A percentile compares a stretch with the other conserved stretches of the same genome.
phyloP scores from a whole-genome alignment of 2,113 vertebrate species.

The Craseonycteris thonglongyai region DNA sequence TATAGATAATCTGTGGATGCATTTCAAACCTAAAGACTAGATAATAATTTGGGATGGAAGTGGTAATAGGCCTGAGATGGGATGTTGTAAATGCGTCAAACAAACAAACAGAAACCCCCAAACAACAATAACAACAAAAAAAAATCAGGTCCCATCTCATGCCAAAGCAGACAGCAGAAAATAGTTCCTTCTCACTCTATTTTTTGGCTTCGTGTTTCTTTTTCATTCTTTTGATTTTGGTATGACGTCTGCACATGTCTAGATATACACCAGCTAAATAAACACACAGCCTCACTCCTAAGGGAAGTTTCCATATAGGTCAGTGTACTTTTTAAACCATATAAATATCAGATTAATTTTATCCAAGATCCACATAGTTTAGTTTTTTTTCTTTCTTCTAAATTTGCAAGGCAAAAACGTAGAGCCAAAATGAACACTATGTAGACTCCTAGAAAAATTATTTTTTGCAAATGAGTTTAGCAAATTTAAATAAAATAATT shows the following conservation, averaged over 20 bases:
- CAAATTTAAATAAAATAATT: conserved; percentile 39
- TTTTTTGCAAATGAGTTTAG: conserved; percentile 49
- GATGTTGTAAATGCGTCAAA: neutral
- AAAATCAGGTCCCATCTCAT: neutral
- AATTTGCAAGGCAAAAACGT: conserved; percentile 20
- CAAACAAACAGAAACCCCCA: neutral
- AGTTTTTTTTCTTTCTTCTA: neutral
- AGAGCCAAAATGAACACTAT: conserved; percentile 36
- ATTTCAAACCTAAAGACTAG: neutral
- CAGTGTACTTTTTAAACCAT: conserved; percentile 21
- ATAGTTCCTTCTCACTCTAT: neutral
- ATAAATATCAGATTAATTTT: conserved; percentile 46
- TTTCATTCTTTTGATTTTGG: conserved; percentile 43
- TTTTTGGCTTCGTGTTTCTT: neutral
- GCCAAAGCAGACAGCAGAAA: neutral
- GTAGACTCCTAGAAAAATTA: conserved; percentile 33
- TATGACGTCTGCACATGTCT: neutral
- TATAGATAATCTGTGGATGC: neutral
- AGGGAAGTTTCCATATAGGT: conserved; percentile 49
- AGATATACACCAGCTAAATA: conserved; percentile 45
- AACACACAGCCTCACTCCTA: neutral
- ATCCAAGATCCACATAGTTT: conserved; percentile 53
- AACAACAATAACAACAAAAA: neutral
- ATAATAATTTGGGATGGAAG: neutral
- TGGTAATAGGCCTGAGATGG: neutral